Conservation (phyloP, 2,797 vertebrate species). For the Urosaurus nigricauda region DNA sequence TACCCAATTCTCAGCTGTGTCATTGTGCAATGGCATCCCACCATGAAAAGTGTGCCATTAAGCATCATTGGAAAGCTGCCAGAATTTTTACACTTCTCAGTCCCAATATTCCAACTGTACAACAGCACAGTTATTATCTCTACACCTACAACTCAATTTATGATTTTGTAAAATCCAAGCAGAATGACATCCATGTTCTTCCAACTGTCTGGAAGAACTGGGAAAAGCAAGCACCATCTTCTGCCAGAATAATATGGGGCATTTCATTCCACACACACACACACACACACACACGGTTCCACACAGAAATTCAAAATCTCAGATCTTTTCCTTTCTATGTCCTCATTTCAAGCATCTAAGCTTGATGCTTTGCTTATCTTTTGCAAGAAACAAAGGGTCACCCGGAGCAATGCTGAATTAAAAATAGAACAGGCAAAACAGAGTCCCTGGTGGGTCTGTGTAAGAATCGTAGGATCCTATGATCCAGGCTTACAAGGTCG, state of each 20-base stretch:
- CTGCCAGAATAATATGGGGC: neutral
- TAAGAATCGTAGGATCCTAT: neutral
- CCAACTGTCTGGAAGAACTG: neutral
- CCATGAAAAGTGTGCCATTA: no score
- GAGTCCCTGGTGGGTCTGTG: neutral
- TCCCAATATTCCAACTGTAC: no score
- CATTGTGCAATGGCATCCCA: no score
- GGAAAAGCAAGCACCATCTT: neutral
- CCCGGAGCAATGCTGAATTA: neutral
- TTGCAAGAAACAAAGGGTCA: neutral
- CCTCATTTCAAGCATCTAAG: neutral
- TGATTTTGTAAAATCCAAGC: no score
- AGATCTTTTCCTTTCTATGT: neutral
- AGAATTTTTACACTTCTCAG: no score
- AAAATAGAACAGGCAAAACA: constrained; percentile 17
- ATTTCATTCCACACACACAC: neutral
- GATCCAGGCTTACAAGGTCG: neutral
- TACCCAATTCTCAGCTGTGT: no score
- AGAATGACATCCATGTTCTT: no score
- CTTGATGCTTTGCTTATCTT: neutral
- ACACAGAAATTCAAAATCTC: neutral
- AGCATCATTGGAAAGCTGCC: no score
- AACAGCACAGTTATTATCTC: no score
- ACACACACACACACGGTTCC: neutral
- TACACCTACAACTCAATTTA: no score